These are phyloP conservation scores for Limnephilus marmoratus DNA, from an alignment of 2,888 invertebrate genomes.

Conservation along the genomic window DNA sequence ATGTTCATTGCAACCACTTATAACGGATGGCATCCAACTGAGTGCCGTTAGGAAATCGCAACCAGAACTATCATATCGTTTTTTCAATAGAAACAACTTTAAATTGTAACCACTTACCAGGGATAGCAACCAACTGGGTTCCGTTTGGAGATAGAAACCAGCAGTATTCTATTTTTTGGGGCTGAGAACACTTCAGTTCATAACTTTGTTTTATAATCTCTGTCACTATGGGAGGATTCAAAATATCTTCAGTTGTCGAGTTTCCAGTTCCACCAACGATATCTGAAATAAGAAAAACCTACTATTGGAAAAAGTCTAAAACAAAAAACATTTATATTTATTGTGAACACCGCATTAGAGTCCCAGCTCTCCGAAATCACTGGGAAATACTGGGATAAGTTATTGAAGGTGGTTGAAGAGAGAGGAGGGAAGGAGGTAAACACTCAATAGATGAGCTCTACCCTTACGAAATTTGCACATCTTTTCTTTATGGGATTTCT, in stretches of 20 bases:
- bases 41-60: too few species aligned
- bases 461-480: too few species aligned
- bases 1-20: too few species aligned
- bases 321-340: not conserved
- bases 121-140: constrained; percentile 35
- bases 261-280: not conserved
- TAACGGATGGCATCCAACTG: too few species aligned
- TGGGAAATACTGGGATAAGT: not conserved
- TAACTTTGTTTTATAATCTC: constrained; percentile 35
- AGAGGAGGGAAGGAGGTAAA: not conserved
- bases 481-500: too few species aligned
- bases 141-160: constrained; percentile 60
- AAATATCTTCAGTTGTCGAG: not conserved
- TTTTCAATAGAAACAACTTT: too few species aligned
- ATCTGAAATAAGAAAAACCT: not conserved
- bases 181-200: constrained; percentile 37
- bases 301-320: not conserved
- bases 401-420: too few species aligned
- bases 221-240: not conserved
- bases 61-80: too few species aligned
- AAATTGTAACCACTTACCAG: constrained; percentile 39
- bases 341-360: not conserved
- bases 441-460: too few species aligned
- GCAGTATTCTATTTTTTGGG: constrained; percentile 55
- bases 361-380: not conserved